Conservation (phyloP, 1,140 invertebrate species). For the Amyelois transitella region DNA sequence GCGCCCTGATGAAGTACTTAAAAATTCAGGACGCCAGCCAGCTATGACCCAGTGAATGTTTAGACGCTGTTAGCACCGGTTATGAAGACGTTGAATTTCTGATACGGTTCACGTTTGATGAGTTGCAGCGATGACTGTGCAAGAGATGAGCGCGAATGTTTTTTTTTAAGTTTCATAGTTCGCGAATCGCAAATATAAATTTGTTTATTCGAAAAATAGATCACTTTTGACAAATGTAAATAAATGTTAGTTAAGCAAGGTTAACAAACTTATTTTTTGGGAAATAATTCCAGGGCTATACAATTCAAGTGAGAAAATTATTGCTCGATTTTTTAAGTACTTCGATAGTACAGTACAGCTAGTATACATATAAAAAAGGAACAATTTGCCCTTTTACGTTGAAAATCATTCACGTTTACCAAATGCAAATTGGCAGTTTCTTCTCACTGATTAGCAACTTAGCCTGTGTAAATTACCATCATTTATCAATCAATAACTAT, state of each 20-base stretch:
- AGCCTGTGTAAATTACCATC: neutral
- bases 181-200: too few relatives aligned
- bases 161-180: too few relatives aligned
- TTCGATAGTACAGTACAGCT: too few relatives aligned
- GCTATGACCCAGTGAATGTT: constrained; percentile 46
- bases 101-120: neutral
- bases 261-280: too few relatives aligned
- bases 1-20: constrained; percentile 56
- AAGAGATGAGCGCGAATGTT: too few relatives aligned
- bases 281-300: too few relatives aligned
- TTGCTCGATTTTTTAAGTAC: too few relatives aligned
- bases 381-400: neutral
- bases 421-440: neutral
- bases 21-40: constrained; percentile 59
- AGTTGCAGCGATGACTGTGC: neutral
- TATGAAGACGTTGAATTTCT: neutral
- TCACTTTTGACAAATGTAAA: too few relatives aligned
- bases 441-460: neutral
- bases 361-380: too few relatives aligned
- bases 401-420: neutral
- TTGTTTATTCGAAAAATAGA: too few relatives aligned
- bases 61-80: neutral
- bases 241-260: too few relatives aligned
- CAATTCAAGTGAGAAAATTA: too few relatives aligned
- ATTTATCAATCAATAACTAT: neutral